phyloP scores from a whole-genome alignment of 2,113 vertebrate genomes.

The Rhinoptilus africanus region DNA sequence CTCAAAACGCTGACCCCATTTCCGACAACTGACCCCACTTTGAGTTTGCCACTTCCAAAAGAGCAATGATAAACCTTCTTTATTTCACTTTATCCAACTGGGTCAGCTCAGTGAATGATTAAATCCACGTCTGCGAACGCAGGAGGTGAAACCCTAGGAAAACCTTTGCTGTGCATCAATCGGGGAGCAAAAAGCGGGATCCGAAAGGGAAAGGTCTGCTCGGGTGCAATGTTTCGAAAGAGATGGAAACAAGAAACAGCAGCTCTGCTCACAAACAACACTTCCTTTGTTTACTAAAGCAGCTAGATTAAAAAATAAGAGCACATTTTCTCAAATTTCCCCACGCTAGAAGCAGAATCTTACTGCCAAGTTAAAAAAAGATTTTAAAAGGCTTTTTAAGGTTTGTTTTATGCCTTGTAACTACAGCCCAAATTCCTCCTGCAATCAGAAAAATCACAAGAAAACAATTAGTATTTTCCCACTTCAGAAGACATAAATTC shows the following conservation, averaged over 20 bases:
- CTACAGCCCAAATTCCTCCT: neutral
- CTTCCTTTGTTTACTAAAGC: neutral
- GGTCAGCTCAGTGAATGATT: neutral
- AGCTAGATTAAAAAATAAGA: neutral
- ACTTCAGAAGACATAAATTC: neutral
- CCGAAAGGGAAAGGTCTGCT: neutral
- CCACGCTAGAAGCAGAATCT: neutral
- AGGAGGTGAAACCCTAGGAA: neutral
- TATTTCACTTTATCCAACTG: neutral
- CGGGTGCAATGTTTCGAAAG: neutral
- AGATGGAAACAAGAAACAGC: neutral
- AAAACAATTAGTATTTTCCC: neutral
- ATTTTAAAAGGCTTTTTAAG: neutral
- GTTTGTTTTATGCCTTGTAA: neutral
- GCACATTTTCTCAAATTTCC: neutral
- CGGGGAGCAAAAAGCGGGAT: neutral
- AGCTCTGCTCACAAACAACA: neutral
- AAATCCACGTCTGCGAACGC: accelerated
- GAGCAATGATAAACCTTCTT: neutral
- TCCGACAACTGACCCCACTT: neutral
- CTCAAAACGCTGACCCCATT: neutral
- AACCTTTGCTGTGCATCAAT: neutral
- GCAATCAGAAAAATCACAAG: neutral
- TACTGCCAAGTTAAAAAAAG: neutral
- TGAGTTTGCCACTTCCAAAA: neutral